Evolutionary conservation across 2,113 vertebrate genomes (phyloP).

Genomic region (Gobius niger): DNA sequence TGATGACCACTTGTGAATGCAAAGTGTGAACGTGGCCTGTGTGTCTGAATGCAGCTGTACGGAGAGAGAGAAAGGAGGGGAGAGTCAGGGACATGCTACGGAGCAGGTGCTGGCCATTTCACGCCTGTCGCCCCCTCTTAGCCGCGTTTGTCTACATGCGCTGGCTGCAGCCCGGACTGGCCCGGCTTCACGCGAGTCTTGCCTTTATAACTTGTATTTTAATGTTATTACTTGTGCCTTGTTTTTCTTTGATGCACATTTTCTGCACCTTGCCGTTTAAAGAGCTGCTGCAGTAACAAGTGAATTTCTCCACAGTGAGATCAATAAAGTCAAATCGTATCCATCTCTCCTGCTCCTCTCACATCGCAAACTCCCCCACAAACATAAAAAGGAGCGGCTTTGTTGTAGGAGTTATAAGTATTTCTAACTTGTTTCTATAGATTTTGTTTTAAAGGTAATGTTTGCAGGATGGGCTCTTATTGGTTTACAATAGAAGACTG

Average conservation of each 20-base stretch:
- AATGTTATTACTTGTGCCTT: no score
- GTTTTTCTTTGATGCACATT: no score
- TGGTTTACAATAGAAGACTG: no score
- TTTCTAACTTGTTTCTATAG: no score
- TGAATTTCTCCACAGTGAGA: slow-evolving; percentile 42
- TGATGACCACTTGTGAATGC: not conserved
- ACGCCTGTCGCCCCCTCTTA: slow-evolving; percentile 70
- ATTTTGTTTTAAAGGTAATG: no score
- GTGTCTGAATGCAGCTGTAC: slow-evolving; percentile 58
- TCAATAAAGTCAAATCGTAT: not conserved
- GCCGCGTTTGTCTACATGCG: slow-evolving; percentile 63
- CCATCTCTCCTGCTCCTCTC: no score
- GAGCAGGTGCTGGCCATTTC: slow-evolving; percentile 76
- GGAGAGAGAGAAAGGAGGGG: slow-evolving; percentile 40
- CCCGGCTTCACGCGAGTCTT: slow-evolving; percentile 21
- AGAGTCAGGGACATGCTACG: slow-evolving; percentile 49
- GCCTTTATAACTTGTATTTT: no score
- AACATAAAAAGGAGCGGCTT: no score
- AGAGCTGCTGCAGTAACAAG: no score
- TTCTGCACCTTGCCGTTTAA: not conserved
- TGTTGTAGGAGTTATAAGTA: no score
- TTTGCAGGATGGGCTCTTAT: no score
- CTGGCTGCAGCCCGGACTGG: slow-evolving; percentile 57
- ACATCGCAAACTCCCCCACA: no score
- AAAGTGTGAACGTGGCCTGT: slow-evolving; percentile 3